These are phyloP conservation scores for Stenopsyche tienmushanensis DNA, from an alignment of 1,140 invertebrate species.

Conservation along the genomic window DNA sequence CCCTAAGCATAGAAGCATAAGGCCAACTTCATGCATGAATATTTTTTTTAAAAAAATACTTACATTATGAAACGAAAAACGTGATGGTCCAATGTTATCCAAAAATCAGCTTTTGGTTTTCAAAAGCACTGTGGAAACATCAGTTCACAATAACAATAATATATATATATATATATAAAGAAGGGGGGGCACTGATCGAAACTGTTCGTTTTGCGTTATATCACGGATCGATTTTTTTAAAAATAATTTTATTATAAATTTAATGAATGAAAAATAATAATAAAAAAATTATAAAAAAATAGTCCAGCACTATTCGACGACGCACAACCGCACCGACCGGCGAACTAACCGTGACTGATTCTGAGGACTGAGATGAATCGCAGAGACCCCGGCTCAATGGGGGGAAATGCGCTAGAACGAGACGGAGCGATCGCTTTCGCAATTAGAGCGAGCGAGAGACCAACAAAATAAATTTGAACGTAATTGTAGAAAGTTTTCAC, in stretches of 20 bases:
- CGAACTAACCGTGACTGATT: constrained; percentile 25
- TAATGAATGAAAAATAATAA: too few relatives aligned
- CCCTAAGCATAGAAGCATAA: too few relatives aligned
- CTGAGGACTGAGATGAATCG: constrained; percentile 19
- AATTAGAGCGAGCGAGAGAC: constrained; percentile 5
- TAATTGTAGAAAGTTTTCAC: constrained; percentile 33
- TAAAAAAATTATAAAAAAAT: too few relatives aligned
- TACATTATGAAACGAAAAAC: not conserved
- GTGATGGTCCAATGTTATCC: not conserved
- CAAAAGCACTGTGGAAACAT: not conserved
- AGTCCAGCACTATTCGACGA: not conserved
- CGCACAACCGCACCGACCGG: not conserved
- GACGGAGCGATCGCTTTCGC: not conserved
- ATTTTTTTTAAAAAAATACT: too few relatives aligned
- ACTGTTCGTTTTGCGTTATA: too few relatives aligned
- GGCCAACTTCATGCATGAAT: too few relatives aligned
- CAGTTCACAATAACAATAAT: not conserved
- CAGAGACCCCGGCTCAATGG: not conserved
- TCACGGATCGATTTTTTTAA: too few relatives aligned
- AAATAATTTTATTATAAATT: too few relatives aligned
- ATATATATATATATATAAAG: too few relatives aligned
- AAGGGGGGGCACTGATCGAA: too few relatives aligned
- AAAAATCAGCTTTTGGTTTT: not conserved
- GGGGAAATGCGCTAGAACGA: constrained; percentile 6
- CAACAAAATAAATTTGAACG: constrained; percentile 14